Conservation (phyloP, 2,113 vertebrate species). For the Calidris pugnax region DNA sequence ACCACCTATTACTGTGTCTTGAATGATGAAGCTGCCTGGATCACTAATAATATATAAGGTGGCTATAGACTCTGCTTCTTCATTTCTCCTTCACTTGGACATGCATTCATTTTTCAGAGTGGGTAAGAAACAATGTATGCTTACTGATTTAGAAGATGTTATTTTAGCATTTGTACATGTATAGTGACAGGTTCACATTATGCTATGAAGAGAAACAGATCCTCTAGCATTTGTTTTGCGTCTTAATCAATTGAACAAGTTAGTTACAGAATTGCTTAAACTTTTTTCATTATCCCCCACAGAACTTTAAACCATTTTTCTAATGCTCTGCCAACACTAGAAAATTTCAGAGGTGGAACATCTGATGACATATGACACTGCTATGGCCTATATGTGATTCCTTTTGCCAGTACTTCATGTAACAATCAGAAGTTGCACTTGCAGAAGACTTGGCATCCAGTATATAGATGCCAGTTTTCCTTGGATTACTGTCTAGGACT, state of each 20-base stretch:
- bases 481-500: neutral
- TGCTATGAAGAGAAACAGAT: neutral
- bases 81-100: neutral
- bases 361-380: neutral
- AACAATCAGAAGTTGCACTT: neutral
- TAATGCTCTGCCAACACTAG: neutral
- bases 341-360: neutral
- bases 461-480: neutral
- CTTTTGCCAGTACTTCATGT: neutral
- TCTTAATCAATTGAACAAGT: neutral
- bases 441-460: neutral
- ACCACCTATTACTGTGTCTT: neutral
- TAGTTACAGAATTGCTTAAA: neutral
- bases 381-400: neutral
- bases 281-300: neutral
- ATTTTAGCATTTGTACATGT: neutral
- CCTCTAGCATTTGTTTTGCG: neutral
- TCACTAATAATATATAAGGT: neutral
- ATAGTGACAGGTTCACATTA: neutral
- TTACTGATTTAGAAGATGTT: neutral
- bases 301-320: neutral
- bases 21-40: neutral
- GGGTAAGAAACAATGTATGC: neutral
- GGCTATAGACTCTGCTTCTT: neutral
- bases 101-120: neutral